Percentiles rank a stretch among this genome's conserved stretches.
phyloP scores from a whole-genome alignment of 2,797 vertebrate genomes.

The Fistularia tabacaria region DNA sequence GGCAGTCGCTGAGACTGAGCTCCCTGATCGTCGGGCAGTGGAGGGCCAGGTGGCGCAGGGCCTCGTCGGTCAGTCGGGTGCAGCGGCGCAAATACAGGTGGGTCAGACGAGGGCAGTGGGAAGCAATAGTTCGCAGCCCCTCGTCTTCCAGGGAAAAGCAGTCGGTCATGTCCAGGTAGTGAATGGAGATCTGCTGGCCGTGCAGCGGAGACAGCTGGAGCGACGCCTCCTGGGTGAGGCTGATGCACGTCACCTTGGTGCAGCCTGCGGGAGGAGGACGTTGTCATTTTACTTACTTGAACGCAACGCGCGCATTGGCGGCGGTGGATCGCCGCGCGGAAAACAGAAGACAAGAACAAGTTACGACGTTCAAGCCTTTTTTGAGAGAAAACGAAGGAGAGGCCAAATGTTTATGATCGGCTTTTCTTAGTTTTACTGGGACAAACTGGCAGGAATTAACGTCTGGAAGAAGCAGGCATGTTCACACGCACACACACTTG shows the following conservation, averaged over 20 bases:
- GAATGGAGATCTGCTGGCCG: conserved; percentile 95
- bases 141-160: conserved; percentile 98
- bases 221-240: conserved; percentile 88
- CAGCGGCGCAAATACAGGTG: conserved; percentile 96
- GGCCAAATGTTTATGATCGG: too few relatives aligned
- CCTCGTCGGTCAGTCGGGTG: conserved; percentile 89
- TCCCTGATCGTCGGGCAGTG: conserved; percentile 89
- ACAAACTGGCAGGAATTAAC: too few relatives aligned
- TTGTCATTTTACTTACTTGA: too few relatives aligned
- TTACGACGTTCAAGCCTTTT: too few relatives aligned
- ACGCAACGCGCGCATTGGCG: too few relatives aligned
- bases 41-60: conserved; percentile 90
- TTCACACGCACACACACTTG: too few relatives aligned
- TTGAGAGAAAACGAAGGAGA: too few relatives aligned
- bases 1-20: conserved; percentile 95
- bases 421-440: too few relatives aligned
- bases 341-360: too few relatives aligned
- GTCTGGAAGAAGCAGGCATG: too few relatives aligned
- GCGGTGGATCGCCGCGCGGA: too few relatives aligned
- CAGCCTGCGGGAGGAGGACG: conserved; percentile 76
- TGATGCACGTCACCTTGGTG: conserved; percentile 98
- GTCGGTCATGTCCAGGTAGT: conserved; percentile 97
- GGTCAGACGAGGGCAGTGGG: conserved; percentile 94
- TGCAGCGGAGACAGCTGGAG: conserved; percentile 90
- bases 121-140: conserved; percentile 91